These are phyloP conservation scores for Xanthorhoe spadicearia DNA, from an alignment of 2,888 invertebrate genomes.

Conservation along the genomic window DNA sequence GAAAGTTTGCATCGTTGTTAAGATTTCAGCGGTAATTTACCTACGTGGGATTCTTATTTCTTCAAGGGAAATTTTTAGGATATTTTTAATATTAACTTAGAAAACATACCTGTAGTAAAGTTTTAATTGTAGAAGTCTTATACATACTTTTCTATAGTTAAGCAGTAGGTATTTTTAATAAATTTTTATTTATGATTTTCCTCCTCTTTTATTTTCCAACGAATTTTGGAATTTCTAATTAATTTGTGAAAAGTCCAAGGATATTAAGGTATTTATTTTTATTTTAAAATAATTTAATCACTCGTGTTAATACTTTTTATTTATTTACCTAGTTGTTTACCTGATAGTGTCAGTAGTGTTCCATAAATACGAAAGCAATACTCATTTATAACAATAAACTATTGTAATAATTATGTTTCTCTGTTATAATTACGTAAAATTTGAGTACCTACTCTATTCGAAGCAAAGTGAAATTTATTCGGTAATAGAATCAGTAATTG, in stretches of 20 bases:
- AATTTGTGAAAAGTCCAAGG: too few species aligned
- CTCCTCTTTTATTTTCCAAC: too few species aligned
- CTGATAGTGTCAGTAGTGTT: too few species aligned
- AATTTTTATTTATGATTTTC: too few species aligned
- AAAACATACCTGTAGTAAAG: background rate
- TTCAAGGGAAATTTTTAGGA: slow-evolving; percentile 12
- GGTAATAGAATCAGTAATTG: slow-evolving; percentile 31
- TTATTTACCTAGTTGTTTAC: too few species aligned
- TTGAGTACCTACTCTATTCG: slow-evolving; percentile 5
- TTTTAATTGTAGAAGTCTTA: background rate
- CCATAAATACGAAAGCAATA: too few species aligned
- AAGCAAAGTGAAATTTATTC: slow-evolving; percentile 9
- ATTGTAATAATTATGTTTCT: background rate
- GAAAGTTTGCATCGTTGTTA: slow-evolving; percentile 57
- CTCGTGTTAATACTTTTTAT: too few species aligned
- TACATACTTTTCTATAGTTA: background rate
- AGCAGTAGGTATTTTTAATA: too few species aligned
- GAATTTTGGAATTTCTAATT: too few species aligned
- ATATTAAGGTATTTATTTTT: too few species aligned
- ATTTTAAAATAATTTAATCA: too few species aligned
- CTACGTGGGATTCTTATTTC: slow-evolving; percentile 20
- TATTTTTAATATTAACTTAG: slow-evolving; percentile 19
- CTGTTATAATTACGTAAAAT: slow-evolving; percentile 8
- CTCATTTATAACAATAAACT: too few species aligned
- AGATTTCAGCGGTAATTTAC: slow-evolving; percentile 55